These are phyloP conservation scores for Agrochola litura DNA, from an alignment of 2,888 invertebrate species.

Conservation along the genomic window DNA sequence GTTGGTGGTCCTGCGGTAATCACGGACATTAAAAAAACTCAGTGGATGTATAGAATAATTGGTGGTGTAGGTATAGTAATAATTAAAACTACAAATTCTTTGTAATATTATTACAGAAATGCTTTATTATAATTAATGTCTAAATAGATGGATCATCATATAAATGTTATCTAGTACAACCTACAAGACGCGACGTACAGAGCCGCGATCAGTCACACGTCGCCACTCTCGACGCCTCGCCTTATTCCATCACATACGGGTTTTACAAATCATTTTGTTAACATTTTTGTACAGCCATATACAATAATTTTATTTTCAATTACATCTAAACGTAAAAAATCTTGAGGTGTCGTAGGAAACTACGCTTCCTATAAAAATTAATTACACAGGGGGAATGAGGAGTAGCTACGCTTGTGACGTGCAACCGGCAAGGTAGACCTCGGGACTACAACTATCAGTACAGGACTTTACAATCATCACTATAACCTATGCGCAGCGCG, in stretches of 20 bases:
- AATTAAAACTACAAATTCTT: slow-evolving; percentile 82
- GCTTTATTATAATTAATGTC: slow-evolving; percentile 92
- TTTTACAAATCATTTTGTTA: slow-evolving; percentile 90
- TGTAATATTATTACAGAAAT: slow-evolving; percentile 92
- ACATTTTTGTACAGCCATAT: slow-evolving; percentile 91
- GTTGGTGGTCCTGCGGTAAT: no score
- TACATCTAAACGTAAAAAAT: slow-evolving; percentile 91
- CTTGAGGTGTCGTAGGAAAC: slow-evolving; percentile 90
- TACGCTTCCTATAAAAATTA: slow-evolving; percentile 90
- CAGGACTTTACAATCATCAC: slow-evolving; percentile 90
- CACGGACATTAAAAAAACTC: no score
- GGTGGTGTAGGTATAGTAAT: neutral
- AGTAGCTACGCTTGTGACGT: slow-evolving; percentile 89
- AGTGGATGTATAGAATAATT: neutral
- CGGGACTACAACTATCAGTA: slow-evolving; percentile 89
- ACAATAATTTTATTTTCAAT: slow-evolving; percentile 91
- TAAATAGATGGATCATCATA: slow-evolving; percentile 92
- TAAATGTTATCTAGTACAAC: slow-evolving; percentile 91
- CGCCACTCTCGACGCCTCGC: slow-evolving; percentile 83
- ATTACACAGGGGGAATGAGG: slow-evolving; percentile 90
- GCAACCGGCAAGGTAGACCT: slow-evolving; percentile 89
- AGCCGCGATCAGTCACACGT: slow-evolving; percentile 77
- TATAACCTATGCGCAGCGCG: slow-evolving; percentile 81
- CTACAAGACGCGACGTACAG: slow-evolving; percentile 85
- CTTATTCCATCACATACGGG: slow-evolving; percentile 89